phyloP scores from a whole-genome alignment of 64 coral and sea anemone genomes.

The Astreopora myriophthalma region DNA sequence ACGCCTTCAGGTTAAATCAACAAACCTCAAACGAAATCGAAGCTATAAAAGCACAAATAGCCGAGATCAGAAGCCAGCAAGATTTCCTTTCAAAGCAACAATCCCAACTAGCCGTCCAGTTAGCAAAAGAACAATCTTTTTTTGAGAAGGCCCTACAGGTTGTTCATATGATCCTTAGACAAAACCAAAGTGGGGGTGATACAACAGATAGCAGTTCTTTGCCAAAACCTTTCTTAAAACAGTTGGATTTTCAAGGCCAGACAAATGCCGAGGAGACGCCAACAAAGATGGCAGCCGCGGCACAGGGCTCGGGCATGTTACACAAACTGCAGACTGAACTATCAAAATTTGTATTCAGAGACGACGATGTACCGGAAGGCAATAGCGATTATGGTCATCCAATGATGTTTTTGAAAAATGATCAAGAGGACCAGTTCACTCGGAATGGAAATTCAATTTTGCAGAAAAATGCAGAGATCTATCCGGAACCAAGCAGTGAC shows the following conservation, averaged over 20 bases:
- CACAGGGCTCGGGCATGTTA: background rate
- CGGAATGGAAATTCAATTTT: background rate
- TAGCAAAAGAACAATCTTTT: background rate
- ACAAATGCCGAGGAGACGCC: background rate
- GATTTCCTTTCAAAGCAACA: conserved; percentile 5
- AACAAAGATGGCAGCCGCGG: background rate
- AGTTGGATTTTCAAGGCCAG: background rate
- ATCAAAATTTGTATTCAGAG: background rate
- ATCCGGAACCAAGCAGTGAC: background rate
- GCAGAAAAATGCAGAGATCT: background rate
- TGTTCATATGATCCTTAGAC: background rate
- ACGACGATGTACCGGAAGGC: background rate
- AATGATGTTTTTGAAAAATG: conserved; percentile 6
- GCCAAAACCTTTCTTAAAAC: background rate
- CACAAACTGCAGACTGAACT: background rate
- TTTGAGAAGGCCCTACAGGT: background rate
- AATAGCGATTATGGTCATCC: background rate
- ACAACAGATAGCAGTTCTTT: too few relatives aligned
- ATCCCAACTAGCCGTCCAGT: background rate
- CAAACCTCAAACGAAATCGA: background rate
- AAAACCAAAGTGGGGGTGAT: background rate
- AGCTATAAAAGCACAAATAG: background rate
- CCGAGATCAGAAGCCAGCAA: conserved; percentile 9
- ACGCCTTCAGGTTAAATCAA: background rate
- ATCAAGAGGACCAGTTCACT: background rate